These are phyloP conservation scores for Takifugu bimaculatus DNA, from an alignment of 2,113 vertebrate species.

Conservation along the genomic window DNA sequence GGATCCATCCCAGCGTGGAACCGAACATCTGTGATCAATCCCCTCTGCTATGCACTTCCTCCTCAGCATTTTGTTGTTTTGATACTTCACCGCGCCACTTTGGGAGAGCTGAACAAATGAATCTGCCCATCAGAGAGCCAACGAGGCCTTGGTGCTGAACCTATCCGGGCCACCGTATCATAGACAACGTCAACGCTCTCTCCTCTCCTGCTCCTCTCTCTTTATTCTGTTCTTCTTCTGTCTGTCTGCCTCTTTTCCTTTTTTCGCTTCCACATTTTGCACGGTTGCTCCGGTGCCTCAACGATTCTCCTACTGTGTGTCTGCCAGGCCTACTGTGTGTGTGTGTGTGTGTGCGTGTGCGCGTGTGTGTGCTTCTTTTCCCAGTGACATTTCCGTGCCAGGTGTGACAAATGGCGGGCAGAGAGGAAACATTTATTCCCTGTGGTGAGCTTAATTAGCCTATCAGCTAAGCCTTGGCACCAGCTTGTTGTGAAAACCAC, in stretches of 20 bases:
- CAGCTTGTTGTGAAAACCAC: constrained; percentile 66
- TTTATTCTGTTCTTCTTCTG: constrained; percentile 20
- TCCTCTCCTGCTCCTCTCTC: constrained; percentile 12
- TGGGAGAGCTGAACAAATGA: too few species aligned
- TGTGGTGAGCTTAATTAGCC: constrained; percentile 77
- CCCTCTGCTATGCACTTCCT: too few species aligned
- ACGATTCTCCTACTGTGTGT: constrained; percentile 37
- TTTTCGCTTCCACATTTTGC: constrained; percentile 23
- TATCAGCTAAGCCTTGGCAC: constrained; percentile 75
- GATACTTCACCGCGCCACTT: too few species aligned
- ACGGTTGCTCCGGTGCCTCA: constrained; percentile 44
- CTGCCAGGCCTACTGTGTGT: constrained; percentile 5
- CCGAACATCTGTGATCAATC: too few species aligned
- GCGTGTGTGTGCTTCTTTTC: constrained; percentile 32
- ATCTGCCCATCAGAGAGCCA: too few species aligned
- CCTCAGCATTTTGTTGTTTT: too few species aligned
- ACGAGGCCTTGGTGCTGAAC: too few species aligned
- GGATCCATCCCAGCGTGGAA: too few species aligned
- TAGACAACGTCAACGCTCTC: background rate
- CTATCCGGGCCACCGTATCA: too few species aligned
- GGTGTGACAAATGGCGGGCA: constrained; percentile 77
- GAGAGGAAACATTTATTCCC: constrained; percentile 76
- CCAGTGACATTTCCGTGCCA: constrained; percentile 71
- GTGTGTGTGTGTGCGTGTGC: constrained; percentile 20
- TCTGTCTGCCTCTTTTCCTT: constrained; percentile 10